A percentile compares a stretch with the other conserved stretches of the same genome.
These are phyloP conservation scores for Amphipoea lucens DNA, from an alignment of 2,888 invertebrate genomes.

Conservation along the genomic window DNA sequence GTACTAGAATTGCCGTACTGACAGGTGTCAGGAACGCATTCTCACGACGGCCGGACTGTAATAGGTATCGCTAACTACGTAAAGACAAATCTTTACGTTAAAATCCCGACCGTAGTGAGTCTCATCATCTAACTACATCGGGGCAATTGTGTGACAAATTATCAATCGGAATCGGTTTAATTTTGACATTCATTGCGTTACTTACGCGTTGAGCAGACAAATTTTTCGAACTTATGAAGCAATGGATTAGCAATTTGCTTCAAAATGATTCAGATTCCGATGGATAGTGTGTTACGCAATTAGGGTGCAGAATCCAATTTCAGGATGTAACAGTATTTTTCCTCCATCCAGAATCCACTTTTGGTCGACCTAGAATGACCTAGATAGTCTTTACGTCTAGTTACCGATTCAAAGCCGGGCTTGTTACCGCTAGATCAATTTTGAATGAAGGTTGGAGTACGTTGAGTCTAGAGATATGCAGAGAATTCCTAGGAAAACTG, in stretches of 20 bases:
- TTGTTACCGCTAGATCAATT: slow-evolving; percentile 46
- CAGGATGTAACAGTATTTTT: slow-evolving; percentile 23
- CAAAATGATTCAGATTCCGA: no score
- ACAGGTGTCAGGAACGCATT: no score
- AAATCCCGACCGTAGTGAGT: neutral
- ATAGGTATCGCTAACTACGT: neutral
- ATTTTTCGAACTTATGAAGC: no score
- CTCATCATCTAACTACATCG: neutral
- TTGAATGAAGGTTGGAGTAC: slow-evolving; percentile 25
- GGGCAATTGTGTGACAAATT: no score
- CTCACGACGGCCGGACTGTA: no score
- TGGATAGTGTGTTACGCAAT: no score
- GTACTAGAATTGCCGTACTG: no score
- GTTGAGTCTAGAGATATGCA: slow-evolving; percentile 9
- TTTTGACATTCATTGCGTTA: no score
- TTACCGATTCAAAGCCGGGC: slow-evolving; percentile 41
- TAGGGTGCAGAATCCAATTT: slow-evolving; percentile 23
- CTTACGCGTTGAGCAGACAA: no score
- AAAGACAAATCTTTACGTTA: neutral
- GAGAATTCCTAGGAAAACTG: slow-evolving; percentile 1
- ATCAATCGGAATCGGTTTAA: no score
- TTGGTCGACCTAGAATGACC: slow-evolving; percentile 38
- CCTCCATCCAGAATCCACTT: slow-evolving; percentile 18
- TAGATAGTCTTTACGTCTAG: slow-evolving; percentile 24
- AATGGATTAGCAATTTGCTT: no score